phyloP scores from a whole-genome alignment of 2,888 invertebrate species.

The Leptinotarsa haldemani region DNA sequence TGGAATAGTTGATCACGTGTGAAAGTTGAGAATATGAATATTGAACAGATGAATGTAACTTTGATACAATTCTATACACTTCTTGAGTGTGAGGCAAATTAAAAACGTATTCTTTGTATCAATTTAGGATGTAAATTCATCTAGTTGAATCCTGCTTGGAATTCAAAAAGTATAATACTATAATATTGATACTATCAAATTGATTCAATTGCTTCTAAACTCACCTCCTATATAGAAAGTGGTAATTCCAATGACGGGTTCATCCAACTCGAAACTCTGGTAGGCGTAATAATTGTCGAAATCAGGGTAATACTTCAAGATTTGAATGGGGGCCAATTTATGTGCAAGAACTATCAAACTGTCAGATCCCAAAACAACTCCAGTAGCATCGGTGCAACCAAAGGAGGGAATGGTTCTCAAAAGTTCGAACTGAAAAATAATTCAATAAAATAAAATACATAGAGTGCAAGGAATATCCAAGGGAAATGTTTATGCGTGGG shows the following conservation, averaged over 20 bases:
- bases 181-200: no score
- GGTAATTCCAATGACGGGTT: constrained; percentile 56
- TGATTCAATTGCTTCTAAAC: not conserved
- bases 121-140: no score
- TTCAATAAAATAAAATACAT: not conserved
- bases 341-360: constrained; percentile 60
- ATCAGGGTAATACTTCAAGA: constrained; percentile 58
- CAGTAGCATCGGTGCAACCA: constrained; percentile 56
- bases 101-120: no score
- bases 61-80: no score
- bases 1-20: no score
- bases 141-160: no score
- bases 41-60: no score
- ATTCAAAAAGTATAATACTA: no score
- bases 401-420: constrained; percentile 55
- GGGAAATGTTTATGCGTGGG: no score
- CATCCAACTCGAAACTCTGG: constrained; percentile 57
- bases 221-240: constrained; percentile 60
- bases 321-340: constrained; percentile 54
- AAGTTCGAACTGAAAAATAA: constrained; percentile 57
- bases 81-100: no score
- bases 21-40: no score
- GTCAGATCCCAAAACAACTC: constrained; percentile 56
- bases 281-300: constrained; percentile 60
- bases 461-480: not conserved